A percentile compares a stretch with the other conserved stretches of the same genome.
These are phyloP conservation scores for Ictalurus punctatus DNA, from an alignment of 2,113 vertebrate genomes.

Conservation along the genomic window DNA sequence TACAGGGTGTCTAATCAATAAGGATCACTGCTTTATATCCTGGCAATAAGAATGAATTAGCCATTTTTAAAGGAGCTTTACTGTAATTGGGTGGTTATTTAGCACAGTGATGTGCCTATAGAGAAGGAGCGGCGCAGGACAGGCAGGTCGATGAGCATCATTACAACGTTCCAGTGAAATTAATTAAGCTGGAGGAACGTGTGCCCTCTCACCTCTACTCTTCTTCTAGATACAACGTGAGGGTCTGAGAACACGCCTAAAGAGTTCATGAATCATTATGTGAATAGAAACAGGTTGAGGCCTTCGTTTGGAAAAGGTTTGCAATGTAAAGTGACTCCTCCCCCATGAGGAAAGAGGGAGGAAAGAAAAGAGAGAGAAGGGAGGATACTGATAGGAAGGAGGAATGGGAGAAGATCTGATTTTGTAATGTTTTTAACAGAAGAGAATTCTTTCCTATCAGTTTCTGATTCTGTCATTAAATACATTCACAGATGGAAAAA, in stretches of 20 bases:
- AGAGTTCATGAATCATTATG: constrained; percentile 25
- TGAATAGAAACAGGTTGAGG: constrained; percentile 27
- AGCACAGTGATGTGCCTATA: constrained; percentile 42
- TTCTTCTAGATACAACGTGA: constrained; percentile 6
- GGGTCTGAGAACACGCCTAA: neutral
- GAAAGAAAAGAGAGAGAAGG: constrained; percentile 4
- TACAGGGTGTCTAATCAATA: constrained; percentile 11
- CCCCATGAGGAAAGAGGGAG: constrained; percentile 2
- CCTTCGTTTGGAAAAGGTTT: neutral
- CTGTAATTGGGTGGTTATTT: constrained; percentile 31
- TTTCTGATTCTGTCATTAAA: constrained; percentile 60
- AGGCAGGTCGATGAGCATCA: constrained; percentile 3
- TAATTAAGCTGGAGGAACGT: constrained; percentile 44
- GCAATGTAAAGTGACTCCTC: neutral
- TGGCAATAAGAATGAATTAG: constrained; percentile 46
- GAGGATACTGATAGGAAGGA: neutral
- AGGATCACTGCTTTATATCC: constrained; percentile 44
- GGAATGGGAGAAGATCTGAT: constrained; percentile 18
- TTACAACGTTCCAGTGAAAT: constrained; percentile 38
- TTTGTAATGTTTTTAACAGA: constrained; percentile 65
- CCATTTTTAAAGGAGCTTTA: constrained; percentile 44
- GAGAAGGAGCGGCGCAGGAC: constrained; percentile 13
- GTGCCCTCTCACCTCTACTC: constrained; percentile 27
- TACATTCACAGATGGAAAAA: constrained; percentile 63
- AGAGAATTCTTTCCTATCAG: constrained; percentile 36